Percentiles rank a stretch among this genome's conserved stretches.
Conservation (phyloP, 2,888 invertebrate species). For the Archips crataeganus region DNA sequence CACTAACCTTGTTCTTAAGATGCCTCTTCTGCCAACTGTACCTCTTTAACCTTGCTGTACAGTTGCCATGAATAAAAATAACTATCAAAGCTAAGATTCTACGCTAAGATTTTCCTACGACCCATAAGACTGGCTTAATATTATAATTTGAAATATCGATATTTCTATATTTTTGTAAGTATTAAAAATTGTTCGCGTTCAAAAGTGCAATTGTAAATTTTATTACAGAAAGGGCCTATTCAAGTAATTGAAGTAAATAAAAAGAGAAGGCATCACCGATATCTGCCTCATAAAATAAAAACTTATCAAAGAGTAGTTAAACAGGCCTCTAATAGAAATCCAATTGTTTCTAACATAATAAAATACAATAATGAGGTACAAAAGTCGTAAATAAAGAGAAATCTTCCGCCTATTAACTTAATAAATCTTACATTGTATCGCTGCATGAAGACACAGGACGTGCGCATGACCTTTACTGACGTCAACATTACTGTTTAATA, state of each 20-base stretch:
- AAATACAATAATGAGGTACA: not conserved
- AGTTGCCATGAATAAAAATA: slow-evolving; percentile 3
- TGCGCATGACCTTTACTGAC: slow-evolving; percentile 32
- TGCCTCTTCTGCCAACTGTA: slow-evolving; percentile 12
- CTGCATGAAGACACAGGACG: not conserved
- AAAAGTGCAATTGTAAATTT: too few species aligned
- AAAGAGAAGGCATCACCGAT: too few species aligned
- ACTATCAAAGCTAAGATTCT: not conserved
- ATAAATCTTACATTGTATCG: slow-evolving; percentile 3
- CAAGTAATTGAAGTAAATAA: too few species aligned
- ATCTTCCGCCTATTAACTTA: not conserved
- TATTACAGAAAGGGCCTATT: too few species aligned
- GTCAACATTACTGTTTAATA: slow-evolving; percentile 31
- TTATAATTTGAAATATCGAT: too few species aligned
- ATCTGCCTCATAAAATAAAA: too few species aligned
- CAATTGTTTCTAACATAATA: too few species aligned
- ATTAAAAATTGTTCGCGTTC: too few species aligned
- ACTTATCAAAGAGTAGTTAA: too few species aligned
- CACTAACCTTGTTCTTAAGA: slow-evolving; percentile 30
- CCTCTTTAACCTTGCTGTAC: slow-evolving; percentile 7
- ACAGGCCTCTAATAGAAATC: too few species aligned
- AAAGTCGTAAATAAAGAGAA: not conserved
- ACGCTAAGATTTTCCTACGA: not conserved
- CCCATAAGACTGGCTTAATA: not conserved
- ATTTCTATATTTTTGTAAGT: not conserved